Base-by-base conservation (phyloP, 1,140 invertebrate species). In the Caenorhabditis remanei region DNA sequence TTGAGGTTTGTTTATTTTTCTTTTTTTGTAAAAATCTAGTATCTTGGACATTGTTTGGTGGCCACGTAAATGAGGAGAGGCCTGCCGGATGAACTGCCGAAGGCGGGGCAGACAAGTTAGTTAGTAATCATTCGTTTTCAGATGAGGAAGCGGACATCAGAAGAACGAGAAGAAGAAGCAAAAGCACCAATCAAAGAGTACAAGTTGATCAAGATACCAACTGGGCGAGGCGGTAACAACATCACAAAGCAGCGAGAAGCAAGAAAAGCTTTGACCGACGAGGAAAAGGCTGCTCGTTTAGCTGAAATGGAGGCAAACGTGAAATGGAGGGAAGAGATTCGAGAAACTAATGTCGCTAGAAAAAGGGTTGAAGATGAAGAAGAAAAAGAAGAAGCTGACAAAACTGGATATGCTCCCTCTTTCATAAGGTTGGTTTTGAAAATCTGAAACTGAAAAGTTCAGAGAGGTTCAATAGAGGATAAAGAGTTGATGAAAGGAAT, bases 391-490 rank as follows among this genome's bases (percentile, higher is more conserved):
- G 87, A 88, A 53, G 87, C 58, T n/a, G 61, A 58, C 11, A 55
- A 87, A 43, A 83, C 61, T 67, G 84, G 84, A 48, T 87, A 85
- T 32, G 83, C 87, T n/a, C 83, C 87, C 6, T 85, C 83, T 9
- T 88, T 88, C n/a, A 85, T 88, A 19, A 71, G 75, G 48, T 87
- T 19, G 7, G 24, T 50, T 40, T 67, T 24, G 7, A 50, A 67
- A 5, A 32, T 41, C 0, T 32, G 2, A 32, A 32, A 32, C 32
- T 32, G 32, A 32, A 32, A 32, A 32, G 32, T 32, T 32, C 32
- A 32, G 32, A 32, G 32, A 32, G 32, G 32, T 32, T 32, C 32
- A 32, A 32, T 32, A 32, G 32, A 32, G 32, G 32, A 32, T 32
- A 32, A 32, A 32, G 32, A 32, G 32, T 2, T 32, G 32, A 32